phyloP scores from a whole-genome alignment of 2,888 invertebrate species.

The Oscheius onirici region DNA sequence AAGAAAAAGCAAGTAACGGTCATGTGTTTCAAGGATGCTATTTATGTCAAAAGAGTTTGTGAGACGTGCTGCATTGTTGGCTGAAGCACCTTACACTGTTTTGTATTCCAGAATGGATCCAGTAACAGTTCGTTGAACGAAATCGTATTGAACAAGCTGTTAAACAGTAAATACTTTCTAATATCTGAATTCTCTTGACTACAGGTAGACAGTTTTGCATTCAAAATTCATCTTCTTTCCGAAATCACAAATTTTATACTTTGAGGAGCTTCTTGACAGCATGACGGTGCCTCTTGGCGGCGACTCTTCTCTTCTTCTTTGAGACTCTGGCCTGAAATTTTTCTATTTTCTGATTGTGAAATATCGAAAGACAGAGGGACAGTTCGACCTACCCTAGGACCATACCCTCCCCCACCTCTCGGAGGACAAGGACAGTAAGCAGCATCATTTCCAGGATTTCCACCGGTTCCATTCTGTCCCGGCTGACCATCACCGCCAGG shows the following conservation, averaged over 20 bases:
- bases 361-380: background rate
- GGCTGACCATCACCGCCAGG: conserved; percentile 7
- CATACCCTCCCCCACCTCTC: background rate
- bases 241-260: background rate
- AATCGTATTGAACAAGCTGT: too few relatives aligned
- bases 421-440: conserved; percentile 20
- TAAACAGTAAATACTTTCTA: too few relatives aligned
- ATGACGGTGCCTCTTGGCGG: background rate
- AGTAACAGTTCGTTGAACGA: too few relatives aligned
- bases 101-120: too few relatives aligned
- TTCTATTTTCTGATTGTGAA: background rate
- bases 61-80: too few relatives aligned
- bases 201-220: too few relatives aligned
- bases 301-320: conserved; percentile 10
- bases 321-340: background rate
- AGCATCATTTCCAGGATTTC: conserved; percentile 14
- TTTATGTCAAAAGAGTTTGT: too few relatives aligned
- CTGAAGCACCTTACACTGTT: too few relatives aligned
- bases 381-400: background rate
- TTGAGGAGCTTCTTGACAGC: conserved; percentile 4
- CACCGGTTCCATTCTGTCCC: conserved; percentile 8
- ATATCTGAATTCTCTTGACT: too few relatives aligned
- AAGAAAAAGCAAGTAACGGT: too few relatives aligned
- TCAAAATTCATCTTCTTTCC: too few relatives aligned
- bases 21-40: too few relatives aligned